A percentile compares a stretch with the other conserved stretches of the same genome.
These are phyloP conservation scores for Hystrix cristata DNA, from an alignment of 2,113 vertebrate genomes.

Conservation along the genomic window DNA sequence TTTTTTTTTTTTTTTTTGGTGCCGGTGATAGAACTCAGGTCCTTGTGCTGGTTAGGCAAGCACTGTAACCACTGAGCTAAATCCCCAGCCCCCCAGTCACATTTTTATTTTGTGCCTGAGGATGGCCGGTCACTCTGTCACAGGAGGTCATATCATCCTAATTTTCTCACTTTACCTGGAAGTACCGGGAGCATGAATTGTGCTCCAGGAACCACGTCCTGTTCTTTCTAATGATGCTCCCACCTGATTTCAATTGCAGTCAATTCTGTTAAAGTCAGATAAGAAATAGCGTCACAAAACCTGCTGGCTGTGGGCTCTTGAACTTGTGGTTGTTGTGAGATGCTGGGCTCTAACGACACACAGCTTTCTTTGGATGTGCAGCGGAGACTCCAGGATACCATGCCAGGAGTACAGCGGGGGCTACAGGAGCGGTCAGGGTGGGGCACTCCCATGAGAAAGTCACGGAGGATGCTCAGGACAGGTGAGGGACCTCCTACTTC, in stretches of 20 bases:
- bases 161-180: not conserved
- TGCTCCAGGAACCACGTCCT: not conserved
- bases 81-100: too few relatives aligned
- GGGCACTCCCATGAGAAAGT: not conserved
- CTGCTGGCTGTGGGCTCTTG: not conserved
- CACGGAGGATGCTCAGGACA: not conserved
- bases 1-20: too few relatives aligned
- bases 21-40: too few relatives aligned
- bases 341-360: not conserved
- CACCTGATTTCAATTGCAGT: rapidly evolving
- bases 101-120: not conserved
- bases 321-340: not conserved
- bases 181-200: rapidly evolving
- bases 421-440: not conserved
- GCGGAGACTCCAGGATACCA: not conserved
- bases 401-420: rapidly evolving
- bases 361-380: not conserved
- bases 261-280: not conserved
- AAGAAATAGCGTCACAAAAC: not conserved
- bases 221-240: rapidly evolving
- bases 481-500: not conserved
- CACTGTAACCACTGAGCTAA: too few relatives aligned
- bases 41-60: too few relatives aligned
- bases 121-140: not conserved
- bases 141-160: not conserved